Conservation (phyloP, 2,888 invertebrate genomes). For the Adela reaumurella region DNA sequence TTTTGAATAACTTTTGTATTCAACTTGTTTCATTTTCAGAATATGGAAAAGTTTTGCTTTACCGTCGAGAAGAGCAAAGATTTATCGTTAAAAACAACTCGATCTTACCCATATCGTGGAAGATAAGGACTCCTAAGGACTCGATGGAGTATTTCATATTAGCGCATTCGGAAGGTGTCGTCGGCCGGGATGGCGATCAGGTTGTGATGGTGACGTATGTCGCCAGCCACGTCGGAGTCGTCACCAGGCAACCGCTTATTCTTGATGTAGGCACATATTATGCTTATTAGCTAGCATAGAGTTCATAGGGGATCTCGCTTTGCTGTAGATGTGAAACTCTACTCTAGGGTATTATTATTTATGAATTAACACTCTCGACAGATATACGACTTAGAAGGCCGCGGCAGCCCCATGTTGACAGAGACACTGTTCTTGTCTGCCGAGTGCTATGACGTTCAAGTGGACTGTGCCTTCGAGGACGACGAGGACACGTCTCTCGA, state of each 20-base stretch:
- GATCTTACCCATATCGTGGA: slow-evolving; percentile 53
- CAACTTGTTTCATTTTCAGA: slow-evolving; percentile 20
- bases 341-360: too few species aligned
- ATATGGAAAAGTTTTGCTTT: slow-evolving; percentile 54
- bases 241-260: slow-evolving; percentile 29
- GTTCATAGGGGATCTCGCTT: too few species aligned
- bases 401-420: slow-evolving; percentile 38
- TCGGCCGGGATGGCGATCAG: slow-evolving; percentile 38
- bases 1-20: not conserved
- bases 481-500: slow-evolving; percentile 40
- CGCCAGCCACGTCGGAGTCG: slow-evolving; percentile 38
- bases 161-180: slow-evolving; percentile 32
- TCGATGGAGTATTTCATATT: slow-evolving; percentile 45
- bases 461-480: slow-evolving; percentile 50
- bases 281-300: too few species aligned
- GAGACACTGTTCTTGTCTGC: slow-evolving; percentile 44
- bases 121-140: slow-evolving; percentile 35
- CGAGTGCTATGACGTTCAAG: slow-evolving; percentile 58
- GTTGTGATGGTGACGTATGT: slow-evolving; percentile 47
- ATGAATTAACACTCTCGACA: slow-evolving; percentile 18
- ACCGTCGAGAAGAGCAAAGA: slow-evolving; percentile 41
- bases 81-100: slow-evolving; percentile 56
- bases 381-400: slow-evolving; percentile 40
- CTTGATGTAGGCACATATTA: slow-evolving; percentile 37
- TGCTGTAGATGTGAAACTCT: too few species aligned